Conservation (phyloP, 2,888 invertebrate genomes). For the Diachrysia chrysitis region DNA sequence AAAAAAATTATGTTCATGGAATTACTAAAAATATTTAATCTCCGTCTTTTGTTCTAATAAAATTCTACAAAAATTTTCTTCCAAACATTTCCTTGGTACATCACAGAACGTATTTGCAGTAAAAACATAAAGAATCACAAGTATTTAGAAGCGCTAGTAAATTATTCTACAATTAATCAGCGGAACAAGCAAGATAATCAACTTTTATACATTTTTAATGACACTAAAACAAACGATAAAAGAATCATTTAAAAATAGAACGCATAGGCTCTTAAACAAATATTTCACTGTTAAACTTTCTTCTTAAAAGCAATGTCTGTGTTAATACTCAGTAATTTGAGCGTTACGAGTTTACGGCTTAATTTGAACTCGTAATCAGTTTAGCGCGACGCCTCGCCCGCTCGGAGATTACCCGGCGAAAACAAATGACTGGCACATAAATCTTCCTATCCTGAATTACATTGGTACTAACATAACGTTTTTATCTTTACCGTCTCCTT, state of each 20-base stretch:
- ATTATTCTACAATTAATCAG: not conserved
- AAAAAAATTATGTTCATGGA: too few species aligned
- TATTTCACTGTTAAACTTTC: slow-evolving; percentile 61
- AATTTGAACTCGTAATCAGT: slow-evolving; percentile 88
- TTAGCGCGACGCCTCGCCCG: slow-evolving; percentile 76
- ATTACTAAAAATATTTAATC: too few species aligned
- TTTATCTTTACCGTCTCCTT: slow-evolving; percentile 68
- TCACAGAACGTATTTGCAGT: not conserved
- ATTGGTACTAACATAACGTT: slow-evolving; percentile 66
- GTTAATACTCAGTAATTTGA: slow-evolving; percentile 84
- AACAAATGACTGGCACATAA: slow-evolving; percentile 81
- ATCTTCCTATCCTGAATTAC: slow-evolving; percentile 76
- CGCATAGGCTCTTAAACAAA: slow-evolving; percentile 50
- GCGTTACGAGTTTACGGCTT: slow-evolving; percentile 86
- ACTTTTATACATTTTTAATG: not conserved
- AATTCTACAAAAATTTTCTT: too few species aligned
- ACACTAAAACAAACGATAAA: not conserved
- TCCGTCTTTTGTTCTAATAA: too few species aligned
- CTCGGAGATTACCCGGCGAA: slow-evolving; percentile 79
- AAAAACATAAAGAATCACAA: not conserved
- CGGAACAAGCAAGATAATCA: not conserved
- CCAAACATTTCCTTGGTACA: too few species aligned
- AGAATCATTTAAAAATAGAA: slow-evolving; percentile 32
- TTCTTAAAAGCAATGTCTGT: slow-evolving; percentile 71
- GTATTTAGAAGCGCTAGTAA: not conserved